Conservation (phyloP, 1,140 invertebrate genomes). For the Oscheius sp. region DNA sequence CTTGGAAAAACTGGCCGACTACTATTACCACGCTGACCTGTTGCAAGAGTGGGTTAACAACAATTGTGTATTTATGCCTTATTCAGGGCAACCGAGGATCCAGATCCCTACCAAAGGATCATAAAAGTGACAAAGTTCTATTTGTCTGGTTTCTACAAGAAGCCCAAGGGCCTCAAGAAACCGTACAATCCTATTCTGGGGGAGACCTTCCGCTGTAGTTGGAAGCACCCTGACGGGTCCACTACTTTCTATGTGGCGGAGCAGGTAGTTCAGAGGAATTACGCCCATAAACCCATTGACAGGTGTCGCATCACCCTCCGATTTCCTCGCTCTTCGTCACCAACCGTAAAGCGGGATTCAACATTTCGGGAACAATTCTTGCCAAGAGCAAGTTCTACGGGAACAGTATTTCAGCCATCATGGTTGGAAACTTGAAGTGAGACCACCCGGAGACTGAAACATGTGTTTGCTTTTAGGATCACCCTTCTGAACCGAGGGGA, state of each 20-base stretch:
- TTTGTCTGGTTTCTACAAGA: conserved; percentile 66
- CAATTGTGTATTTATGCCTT: conserved; percentile 89
- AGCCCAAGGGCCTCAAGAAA: conserved; percentile 67
- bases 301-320: conserved; percentile 90
- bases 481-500: conserved; percentile 83
- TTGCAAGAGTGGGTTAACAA: conserved; percentile 78
- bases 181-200: conserved; percentile 69
- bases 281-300: conserved; percentile 21
- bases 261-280: conserved; percentile 68
- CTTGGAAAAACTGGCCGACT: conserved; percentile 68
- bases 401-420: conserved; percentile 86
- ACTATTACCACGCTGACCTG: conserved; percentile 68
- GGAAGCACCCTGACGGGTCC: conserved; percentile 68
- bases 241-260: conserved; percentile 88
- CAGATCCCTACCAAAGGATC: conserved; percentile 65
- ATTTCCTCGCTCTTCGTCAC: conserved; percentile 89
- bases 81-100: conserved; percentile 48
- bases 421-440: conserved; percentile 75
- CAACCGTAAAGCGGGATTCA: conserved; percentile 87
- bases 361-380: conserved; percentile 82
- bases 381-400: conserved; percentile 77
- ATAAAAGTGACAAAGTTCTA: conserved; percentile 64
- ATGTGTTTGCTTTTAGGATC: conserved; percentile 61
- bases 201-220: conserved; percentile 67
- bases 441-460: conserved; percentile 52